phyloP scores from a whole-genome alignment of 1,140 invertebrate species.

The Oncopeltus fasciatus region DNA sequence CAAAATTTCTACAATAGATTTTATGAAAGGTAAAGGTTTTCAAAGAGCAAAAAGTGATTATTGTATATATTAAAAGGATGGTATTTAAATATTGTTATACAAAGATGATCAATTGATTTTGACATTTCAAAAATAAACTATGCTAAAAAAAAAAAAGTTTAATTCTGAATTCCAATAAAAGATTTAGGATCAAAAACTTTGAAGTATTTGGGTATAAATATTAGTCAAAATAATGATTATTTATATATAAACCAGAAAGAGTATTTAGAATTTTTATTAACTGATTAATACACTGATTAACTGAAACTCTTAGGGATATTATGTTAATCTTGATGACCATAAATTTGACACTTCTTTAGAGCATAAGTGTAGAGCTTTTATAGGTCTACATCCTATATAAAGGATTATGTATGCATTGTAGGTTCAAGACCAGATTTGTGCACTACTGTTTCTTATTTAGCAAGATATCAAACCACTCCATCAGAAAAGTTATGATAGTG shows the following conservation, averaged over 20 bases:
- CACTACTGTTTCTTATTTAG: not conserved
- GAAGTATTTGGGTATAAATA: too few relatives aligned
- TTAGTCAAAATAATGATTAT: not conserved
- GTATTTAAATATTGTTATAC: not conserved
- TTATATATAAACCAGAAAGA: not conserved
- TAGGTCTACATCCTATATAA: too few relatives aligned
- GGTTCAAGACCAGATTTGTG: not conserved
- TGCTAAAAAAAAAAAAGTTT: not conserved
- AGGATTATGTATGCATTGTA: not conserved
- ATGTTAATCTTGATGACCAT: not conserved
- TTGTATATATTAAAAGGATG: not conserved
- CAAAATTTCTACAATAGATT: not conserved
- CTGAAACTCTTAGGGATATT: not conserved
- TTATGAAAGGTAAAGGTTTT: not conserved
- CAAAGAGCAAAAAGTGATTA: too few relatives aligned
- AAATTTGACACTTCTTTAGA: not conserved
- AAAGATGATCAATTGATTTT: not conserved
- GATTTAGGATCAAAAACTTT: not conserved
- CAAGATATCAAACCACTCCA: not conserved
- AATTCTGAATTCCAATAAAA: not conserved
- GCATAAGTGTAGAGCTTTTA: not conserved
- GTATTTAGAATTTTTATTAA: not conserved
- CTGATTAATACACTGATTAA: not conserved
- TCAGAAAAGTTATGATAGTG: not conserved
- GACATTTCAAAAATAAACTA: not conserved